A percentile compares a stretch with the other conserved stretches of the same genome.
Evolutionary conservation across 2,113 vertebrate species (phyloP).

Genomic region (Tachysurus fulvidraco): DNA sequence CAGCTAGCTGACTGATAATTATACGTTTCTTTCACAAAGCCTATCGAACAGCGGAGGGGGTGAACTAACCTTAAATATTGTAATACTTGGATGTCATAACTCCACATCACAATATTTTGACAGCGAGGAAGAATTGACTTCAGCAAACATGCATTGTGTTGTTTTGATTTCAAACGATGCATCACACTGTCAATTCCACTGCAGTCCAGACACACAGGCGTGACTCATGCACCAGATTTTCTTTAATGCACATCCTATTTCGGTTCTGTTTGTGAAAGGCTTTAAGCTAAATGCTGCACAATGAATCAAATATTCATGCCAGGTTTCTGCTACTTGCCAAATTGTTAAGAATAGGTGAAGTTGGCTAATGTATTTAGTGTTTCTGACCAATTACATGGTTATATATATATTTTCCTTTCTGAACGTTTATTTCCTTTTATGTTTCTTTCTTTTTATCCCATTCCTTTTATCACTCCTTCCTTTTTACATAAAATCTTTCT

Average conservation of each 20-base stretch:
- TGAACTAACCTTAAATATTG: slow-evolving; percentile 4
- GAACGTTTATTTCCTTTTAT: rapidly evolving
- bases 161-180: neutral
- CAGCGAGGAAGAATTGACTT: neutral
- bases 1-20: slow-evolving; percentile 17
- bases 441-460: neutral
- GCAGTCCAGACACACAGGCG: neutral
- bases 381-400: neutral
- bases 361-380: neutral
- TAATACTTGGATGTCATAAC: neutral
- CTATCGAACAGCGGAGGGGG: neutral
- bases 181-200: neutral
- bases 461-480: neutral
- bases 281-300: neutral
- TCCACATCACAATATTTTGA: slow-evolving; percentile 32
- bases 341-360: neutral
- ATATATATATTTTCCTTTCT: neutral
- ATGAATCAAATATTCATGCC: neutral
- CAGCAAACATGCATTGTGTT: neutral
- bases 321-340: neutral
- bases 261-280: neutral
- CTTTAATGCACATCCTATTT: neutral
- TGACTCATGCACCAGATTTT: neutral
- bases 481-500: too few species aligned
- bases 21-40: neutral